Percentiles rank a stretch among this genome's conserved stretches.
Conservation (phyloP, 2,797 vertebrate species). For the Sebastolobus alascanus region DNA sequence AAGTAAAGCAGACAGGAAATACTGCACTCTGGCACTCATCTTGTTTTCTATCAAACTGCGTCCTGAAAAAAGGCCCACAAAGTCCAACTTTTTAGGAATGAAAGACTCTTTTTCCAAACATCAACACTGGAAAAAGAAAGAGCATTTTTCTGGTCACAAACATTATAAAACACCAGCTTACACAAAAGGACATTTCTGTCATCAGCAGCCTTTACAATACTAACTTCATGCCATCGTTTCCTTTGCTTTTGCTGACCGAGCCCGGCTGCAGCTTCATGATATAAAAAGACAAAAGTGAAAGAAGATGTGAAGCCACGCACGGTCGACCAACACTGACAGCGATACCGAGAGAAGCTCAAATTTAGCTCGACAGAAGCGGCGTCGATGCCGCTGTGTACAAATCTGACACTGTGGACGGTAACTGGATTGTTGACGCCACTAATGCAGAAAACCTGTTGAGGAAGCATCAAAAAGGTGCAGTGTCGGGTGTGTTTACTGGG, state of each 20-base stretch:
- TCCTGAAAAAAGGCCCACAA: constrained; percentile 29
- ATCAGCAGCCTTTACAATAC: constrained; percentile 34
- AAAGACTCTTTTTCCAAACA: constrained; percentile 1
- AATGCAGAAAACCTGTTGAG: not conserved
- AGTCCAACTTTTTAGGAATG: not conserved
- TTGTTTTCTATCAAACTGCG: not conserved
- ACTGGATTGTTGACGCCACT: not conserved
- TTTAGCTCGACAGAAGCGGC: constrained; percentile 39
- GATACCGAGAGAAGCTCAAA: constrained; percentile 34
- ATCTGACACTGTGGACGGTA: constrained; percentile 11
- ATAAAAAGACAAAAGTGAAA: constrained; percentile 58
- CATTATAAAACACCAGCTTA: constrained; percentile 34
- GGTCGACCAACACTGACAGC: constrained; percentile 9
- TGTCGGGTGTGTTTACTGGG: constrained; percentile 6
- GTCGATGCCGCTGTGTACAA: constrained; percentile 29
- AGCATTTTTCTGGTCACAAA: constrained; percentile 5
- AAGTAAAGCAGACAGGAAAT: constrained; percentile 58
- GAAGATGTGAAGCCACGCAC: constrained; percentile 44
- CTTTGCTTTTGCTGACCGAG: constrained; percentile 18
- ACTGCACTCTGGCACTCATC: constrained; percentile 58
- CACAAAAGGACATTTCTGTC: constrained; percentile 23
- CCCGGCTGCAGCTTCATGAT: constrained; percentile 20
- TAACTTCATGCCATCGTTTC: not conserved
- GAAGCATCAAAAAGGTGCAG: constrained; percentile 28
- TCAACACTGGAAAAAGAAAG: constrained; percentile 8